Evolutionary conservation across 2,797 vertebrate genomes (phyloP).

Genomic region (Anniella stebbinsi): DNA sequence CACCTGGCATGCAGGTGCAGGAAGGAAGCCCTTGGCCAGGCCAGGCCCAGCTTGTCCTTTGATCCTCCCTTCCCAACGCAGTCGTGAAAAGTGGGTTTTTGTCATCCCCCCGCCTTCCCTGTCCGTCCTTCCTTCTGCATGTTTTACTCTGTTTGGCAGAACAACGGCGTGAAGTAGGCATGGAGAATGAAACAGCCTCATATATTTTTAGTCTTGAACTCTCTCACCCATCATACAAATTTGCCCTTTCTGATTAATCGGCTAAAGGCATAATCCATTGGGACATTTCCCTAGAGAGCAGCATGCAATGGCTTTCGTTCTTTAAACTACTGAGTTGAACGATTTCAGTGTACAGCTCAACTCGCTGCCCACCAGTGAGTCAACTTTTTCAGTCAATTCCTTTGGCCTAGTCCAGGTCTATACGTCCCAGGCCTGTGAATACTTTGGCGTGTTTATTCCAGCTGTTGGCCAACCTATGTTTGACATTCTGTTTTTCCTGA

Average conservation of each 20-base stretch:
- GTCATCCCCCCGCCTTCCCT: no score
- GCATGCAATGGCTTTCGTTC: background rate
- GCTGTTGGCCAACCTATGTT: background rate
- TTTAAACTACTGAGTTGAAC: background rate
- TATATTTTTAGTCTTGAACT: background rate
- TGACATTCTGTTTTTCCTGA: background rate
- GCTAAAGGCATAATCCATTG: background rate
- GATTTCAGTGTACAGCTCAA: background rate
- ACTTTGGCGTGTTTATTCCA: background rate
- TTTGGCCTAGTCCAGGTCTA: background rate
- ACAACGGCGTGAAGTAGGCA: background rate
- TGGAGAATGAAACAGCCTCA: background rate
- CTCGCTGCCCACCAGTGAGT: background rate
- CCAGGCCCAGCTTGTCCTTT: no score
- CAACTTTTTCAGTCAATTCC: background rate
- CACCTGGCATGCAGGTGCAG: no score
- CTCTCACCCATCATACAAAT: background rate
- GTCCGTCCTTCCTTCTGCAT: no score
- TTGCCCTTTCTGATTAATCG: background rate
- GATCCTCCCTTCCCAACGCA: no score
- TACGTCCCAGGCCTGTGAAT: background rate
- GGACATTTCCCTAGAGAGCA: background rate
- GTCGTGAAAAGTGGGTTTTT: no score
- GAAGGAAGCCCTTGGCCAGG: no score
- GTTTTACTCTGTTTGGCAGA: no score